Conservation (phyloP, 2,113 vertebrate genomes). For the Apteryx mantelli region DNA sequence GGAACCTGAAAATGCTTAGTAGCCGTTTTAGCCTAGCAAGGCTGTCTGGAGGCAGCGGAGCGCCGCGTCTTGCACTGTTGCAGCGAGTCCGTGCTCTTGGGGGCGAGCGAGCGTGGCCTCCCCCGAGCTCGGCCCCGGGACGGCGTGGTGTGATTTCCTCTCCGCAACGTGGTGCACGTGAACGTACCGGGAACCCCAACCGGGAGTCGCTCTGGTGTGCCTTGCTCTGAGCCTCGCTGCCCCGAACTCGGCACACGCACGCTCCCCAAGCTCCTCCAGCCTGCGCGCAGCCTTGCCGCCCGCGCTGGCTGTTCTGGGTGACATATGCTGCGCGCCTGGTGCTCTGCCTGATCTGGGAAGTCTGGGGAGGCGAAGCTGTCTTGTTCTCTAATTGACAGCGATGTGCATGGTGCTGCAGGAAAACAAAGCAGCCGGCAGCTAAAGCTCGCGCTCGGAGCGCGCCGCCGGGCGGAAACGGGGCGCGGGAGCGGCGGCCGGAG, state of each 20-base stretch:
- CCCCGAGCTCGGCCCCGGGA: too few relatives aligned
- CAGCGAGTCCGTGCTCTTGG: neutral
- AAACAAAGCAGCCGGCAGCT: neutral
- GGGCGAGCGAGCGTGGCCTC: neutral
- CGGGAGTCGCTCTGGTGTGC: fast-evolving
- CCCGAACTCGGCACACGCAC: fast-evolving
- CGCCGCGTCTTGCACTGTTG: neutral
- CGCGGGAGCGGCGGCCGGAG: neutral
- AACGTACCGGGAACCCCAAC: neutral
- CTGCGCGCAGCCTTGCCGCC: neutral
- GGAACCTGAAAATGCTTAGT: fast-evolving
- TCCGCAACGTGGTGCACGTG: too few relatives aligned
- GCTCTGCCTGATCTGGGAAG: neutral
- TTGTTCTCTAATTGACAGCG: neutral
- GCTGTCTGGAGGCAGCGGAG: neutral
- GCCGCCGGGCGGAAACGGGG: neutral
- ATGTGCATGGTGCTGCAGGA: neutral
- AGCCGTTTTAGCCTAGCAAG: neutral
- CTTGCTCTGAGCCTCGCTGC: neutral
- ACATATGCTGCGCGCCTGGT: neutral
- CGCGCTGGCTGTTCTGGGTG: neutral
- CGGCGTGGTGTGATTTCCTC: too few relatives aligned
- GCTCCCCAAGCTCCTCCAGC: neutral
- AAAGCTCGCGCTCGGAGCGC: neutral
- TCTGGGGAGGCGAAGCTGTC: neutral